phyloP scores from a whole-genome alignment of 1,140 invertebrate genomes.

The Archegozetes longisetosus region DNA sequence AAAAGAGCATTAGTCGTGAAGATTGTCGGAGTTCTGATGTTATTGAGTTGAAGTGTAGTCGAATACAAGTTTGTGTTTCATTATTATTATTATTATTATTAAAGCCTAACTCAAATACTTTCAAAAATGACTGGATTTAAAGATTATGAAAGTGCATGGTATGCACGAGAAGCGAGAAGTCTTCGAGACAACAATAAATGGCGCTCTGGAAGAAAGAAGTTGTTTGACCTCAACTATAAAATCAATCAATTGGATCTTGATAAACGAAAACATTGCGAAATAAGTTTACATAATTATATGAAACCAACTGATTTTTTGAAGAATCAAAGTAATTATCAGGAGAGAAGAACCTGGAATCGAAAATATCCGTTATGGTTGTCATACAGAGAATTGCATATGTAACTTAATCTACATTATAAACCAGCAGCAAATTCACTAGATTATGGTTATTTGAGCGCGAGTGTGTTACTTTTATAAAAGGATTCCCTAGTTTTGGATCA shows the following conservation, averaged over 20 bases:
- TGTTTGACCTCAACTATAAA: neutral
- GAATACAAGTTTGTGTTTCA: too few species aligned
- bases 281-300: conserved; percentile 2
- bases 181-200: conserved; percentile 1
- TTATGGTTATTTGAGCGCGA: too few species aligned
- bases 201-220: conserved; percentile 4
- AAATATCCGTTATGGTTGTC: neutral
- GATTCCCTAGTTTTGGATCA: too few species aligned
- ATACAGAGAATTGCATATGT: conserved; percentile 35
- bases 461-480: too few species aligned
- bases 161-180: conserved; percentile 7
- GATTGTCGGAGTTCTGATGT: too few species aligned
- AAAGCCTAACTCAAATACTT: too few species aligned
- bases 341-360: conserved; percentile 6
- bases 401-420: too few species aligned
- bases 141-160: conserved; percentile 3
- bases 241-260: conserved; percentile 9
- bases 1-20: too few species aligned
- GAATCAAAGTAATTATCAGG: neutral
- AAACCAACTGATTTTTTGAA: neutral
- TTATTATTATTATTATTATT: too few species aligned
- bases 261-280: conserved; percentile 1
- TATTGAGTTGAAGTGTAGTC: too few species aligned
- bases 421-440: too few species aligned
- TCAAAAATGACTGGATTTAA: neutral